Conservation (phyloP, 2,888 invertebrate species). For the Tinea pellionella region DNA sequence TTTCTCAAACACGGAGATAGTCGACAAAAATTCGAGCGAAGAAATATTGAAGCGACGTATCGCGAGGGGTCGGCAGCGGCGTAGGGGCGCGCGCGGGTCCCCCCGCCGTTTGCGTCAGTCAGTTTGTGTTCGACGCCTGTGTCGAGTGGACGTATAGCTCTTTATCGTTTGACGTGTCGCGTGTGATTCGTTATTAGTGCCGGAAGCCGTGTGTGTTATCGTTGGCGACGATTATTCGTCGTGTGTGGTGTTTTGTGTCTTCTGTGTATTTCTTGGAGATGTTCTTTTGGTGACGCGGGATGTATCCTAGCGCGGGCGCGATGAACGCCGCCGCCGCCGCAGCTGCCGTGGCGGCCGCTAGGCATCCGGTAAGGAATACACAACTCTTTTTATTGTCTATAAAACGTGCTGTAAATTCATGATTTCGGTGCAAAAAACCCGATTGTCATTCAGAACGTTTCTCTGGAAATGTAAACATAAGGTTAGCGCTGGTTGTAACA, state of each 20-base stretch:
- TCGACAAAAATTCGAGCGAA: constrained; percentile 64
- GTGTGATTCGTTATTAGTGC: constrained; percentile 17
- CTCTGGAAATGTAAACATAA: constrained; percentile 4
- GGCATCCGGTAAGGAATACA: constrained; percentile 82
- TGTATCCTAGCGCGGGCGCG: constrained; percentile 86
- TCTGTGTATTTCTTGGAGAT: constrained; percentile 48
- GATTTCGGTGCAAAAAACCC: neutral
- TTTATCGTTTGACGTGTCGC: constrained; percentile 18
- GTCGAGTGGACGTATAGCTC: constrained; percentile 29
- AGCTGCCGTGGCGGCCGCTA: constrained; percentile 85
- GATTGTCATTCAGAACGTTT: neutral
- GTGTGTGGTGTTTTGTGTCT: constrained; percentile 46
- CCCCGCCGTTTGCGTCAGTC: constrained; percentile 30
- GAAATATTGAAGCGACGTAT: constrained; percentile 57
- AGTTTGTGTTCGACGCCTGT: constrained; percentile 47
- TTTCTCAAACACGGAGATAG: constrained; percentile 67
- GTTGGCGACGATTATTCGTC: constrained; percentile 16
- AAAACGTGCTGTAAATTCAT: neutral
- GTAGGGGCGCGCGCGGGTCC: constrained; percentile 28
- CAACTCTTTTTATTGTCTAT: neutral
- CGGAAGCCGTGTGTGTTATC: neutral
- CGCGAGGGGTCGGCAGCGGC: constrained; percentile 19
- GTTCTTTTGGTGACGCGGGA: constrained; percentile 68
- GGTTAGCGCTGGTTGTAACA: neutral
- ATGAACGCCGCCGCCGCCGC: constrained; percentile 89